phyloP scores from a whole-genome alignment of 2,113 vertebrate species.

The Castor canadensis region DNA sequence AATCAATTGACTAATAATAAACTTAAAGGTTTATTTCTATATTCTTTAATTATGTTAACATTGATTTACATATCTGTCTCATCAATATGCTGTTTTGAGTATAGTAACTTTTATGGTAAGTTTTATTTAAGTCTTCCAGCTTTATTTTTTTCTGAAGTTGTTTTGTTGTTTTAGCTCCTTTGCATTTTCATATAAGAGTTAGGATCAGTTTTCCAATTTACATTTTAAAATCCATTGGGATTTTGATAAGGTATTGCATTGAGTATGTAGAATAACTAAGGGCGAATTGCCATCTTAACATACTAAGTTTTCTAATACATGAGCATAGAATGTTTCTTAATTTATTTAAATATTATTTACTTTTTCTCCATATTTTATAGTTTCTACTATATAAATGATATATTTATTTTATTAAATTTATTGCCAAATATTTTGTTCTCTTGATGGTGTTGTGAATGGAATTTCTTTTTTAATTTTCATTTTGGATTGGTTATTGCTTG shows the following conservation, averaged over 20 bases:
- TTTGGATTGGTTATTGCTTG: background rate
- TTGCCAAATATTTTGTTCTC: background rate
- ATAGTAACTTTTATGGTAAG: background rate
- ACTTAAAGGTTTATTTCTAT: background rate
- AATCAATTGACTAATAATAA: background rate
- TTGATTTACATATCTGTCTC: background rate
- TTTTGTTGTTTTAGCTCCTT: background rate
- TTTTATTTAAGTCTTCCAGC: background rate
- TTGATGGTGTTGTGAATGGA: background rate
- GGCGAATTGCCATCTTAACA: background rate
- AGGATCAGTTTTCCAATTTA: too few relatives aligned
- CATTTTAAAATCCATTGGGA: background rate
- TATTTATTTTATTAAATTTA: background rate
- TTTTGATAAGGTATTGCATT: background rate
- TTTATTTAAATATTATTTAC: conserved; percentile 4
- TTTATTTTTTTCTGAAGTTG: background rate
- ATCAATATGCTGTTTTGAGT: background rate
- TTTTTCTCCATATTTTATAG: background rate
- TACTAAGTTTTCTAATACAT: background rate
- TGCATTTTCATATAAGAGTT: background rate
- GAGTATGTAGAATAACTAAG: background rate
- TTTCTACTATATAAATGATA: background rate
- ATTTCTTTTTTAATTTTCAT: background rate
- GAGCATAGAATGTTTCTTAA: background rate
- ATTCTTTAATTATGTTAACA: background rate